Evolutionary conservation across 2,797 vertebrate genomes (phyloP).

Genomic region (Cirrhinus molitorella): DNA sequence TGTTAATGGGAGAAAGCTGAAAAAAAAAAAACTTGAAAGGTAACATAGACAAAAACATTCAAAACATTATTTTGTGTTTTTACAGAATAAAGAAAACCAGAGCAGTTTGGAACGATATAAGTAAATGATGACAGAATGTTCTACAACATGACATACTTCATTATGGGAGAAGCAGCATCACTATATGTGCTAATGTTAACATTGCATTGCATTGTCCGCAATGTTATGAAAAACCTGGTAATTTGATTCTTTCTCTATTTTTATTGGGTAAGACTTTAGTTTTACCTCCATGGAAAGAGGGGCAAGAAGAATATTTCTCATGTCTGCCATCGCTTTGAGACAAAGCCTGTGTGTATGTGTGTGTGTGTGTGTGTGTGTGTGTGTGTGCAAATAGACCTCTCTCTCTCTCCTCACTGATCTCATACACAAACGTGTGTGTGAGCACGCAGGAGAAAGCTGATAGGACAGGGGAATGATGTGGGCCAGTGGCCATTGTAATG

Average conservation of each 20-base stretch:
- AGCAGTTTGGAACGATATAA: background rate
- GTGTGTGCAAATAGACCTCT: background rate
- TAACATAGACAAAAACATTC: background rate
- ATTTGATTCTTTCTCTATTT: slow-evolving; percentile 8
- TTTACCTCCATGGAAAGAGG: background rate
- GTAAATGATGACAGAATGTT: background rate
- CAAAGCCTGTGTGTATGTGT: too few species aligned
- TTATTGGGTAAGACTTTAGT: background rate
- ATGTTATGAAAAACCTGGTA: background rate
- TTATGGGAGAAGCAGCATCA: background rate
- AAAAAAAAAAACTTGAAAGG: too few species aligned
- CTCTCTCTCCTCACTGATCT: slow-evolving; percentile 1
- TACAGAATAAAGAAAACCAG: background rate
- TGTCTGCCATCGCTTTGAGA: slow-evolving; percentile 26
- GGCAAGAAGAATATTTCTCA: slow-evolving; percentile 12
- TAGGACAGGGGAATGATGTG: slow-evolving; percentile 42
- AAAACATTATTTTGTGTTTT: background rate
- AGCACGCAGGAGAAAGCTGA: slow-evolving; percentile 57
- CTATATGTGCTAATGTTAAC: background rate
- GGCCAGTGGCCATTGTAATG: slow-evolving; percentile 75
- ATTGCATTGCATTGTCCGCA: background rate
- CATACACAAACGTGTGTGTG: slow-evolving; percentile 18
- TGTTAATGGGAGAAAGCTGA: too few species aligned
- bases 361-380: background rate
- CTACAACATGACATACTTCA: background rate